These are phyloP conservation scores for Pararge aegeria DNA, from an alignment of 1,140 invertebrate genomes.

Conservation along the genomic window DNA sequence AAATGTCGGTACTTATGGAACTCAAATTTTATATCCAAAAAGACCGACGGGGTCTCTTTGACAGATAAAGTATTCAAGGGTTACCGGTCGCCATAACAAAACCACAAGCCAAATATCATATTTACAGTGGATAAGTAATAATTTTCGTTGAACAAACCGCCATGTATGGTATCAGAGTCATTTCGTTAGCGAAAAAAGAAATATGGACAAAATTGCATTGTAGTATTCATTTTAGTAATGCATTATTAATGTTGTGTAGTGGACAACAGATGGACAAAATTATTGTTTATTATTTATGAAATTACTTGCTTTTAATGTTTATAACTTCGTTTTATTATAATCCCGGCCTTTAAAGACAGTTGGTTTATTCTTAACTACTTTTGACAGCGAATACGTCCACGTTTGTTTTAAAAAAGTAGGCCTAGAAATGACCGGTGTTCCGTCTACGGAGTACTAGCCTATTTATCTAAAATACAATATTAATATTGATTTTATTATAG, in stretches of 20 bases:
- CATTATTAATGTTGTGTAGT: not conserved
- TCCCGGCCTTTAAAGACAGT: no score
- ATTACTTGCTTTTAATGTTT: no score
- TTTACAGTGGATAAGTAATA: slow-evolving; percentile 10
- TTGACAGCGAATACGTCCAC: no score
- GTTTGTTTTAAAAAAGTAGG: no score
- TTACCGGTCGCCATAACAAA: not conserved
- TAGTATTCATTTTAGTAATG: not conserved
- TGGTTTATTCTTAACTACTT: no score
- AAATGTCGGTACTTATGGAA: no score
- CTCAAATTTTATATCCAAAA: not conserved
- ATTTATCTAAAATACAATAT: no score
- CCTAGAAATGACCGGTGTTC: no score
- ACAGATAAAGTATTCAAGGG: not conserved
- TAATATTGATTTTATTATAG: no score
- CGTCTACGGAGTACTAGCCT: no score
- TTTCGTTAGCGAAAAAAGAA: not conserved
- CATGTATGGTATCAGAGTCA: not conserved
- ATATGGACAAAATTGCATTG: slow-evolving; percentile 2
- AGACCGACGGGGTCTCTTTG: not conserved
- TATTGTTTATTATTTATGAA: not conserved
- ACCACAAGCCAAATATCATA: slow-evolving; percentile 19
- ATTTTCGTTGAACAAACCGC: slow-evolving; percentile 7
- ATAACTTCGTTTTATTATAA: no score
- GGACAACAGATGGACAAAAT: not conserved